phyloP scores from a whole-genome alignment of 2,888 invertebrate species.

The Drepana falcataria region DNA sequence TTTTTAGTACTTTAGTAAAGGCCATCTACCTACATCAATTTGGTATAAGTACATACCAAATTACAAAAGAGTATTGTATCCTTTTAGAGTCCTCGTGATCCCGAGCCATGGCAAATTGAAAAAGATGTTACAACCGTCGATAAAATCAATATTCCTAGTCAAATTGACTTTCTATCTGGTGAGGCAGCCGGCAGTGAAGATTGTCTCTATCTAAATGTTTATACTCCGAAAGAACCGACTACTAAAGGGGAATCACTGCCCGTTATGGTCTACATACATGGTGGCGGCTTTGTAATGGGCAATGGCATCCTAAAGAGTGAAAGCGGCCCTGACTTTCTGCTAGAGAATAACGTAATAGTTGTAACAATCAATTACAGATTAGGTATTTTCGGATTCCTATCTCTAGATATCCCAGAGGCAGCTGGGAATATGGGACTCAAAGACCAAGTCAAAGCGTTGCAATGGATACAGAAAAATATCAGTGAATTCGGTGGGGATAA shows the following conservation, averaged over 20 bases:
- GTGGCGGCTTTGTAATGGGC: constrained; percentile 52
- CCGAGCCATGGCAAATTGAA: constrained; percentile 55
- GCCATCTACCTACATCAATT: no score
- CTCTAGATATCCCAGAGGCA: constrained; percentile 45
- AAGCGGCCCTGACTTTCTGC: constrained; percentile 50
- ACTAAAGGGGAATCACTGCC: constrained; percentile 25
- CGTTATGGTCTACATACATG: constrained; percentile 56
- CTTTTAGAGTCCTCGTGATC: constrained; percentile 50
- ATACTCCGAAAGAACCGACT: constrained; percentile 34
- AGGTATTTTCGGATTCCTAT: constrained; percentile 52
- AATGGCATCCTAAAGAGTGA: constrained; percentile 39
- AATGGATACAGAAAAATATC: constrained; percentile 53
- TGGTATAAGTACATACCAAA: no score
- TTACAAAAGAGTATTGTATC: not conserved
- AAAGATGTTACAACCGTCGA: constrained; percentile 66
- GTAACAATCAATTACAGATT: constrained; percentile 63
- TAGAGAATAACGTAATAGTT: constrained; percentile 47
- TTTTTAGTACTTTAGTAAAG: no score
- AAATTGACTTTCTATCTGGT: constrained; percentile 24
- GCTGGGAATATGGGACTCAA: constrained; percentile 58
- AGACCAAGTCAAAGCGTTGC: constrained; percentile 51
- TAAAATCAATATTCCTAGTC: constrained; percentile 28
- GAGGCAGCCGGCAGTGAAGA: constrained; percentile 44
- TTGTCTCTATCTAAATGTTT: constrained; percentile 56
- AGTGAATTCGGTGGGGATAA: constrained; percentile 42